These are phyloP conservation scores for Gastrophysa polygoni DNA, from an alignment of 2,888 invertebrate genomes.

Conservation along the genomic window DNA sequence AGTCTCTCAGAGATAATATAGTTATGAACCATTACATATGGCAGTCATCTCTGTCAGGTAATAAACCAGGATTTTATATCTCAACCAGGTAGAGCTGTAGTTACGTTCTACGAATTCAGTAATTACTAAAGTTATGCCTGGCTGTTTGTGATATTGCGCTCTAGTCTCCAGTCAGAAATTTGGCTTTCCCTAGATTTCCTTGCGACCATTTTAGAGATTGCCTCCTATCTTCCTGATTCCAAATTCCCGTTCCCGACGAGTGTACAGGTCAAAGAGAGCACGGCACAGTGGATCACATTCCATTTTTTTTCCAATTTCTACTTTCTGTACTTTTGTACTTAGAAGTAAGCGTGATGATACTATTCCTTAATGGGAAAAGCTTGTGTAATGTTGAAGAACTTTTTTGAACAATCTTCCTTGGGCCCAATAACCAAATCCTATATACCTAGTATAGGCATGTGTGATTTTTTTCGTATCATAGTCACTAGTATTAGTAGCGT, in stretches of 20 bases:
- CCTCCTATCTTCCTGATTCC: slow-evolving; percentile 25
- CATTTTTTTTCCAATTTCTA: slow-evolving; percentile 30
- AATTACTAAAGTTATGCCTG: no score
- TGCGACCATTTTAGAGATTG: slow-evolving; percentile 35
- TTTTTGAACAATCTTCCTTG: slow-evolving; percentile 60
- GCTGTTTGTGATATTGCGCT: neutral
- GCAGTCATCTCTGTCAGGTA: no score
- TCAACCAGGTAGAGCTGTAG: no score
- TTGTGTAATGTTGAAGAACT: slow-evolving; percentile 49
- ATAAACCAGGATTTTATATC: no score
- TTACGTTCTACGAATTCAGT: no score
- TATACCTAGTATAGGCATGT: slow-evolving; percentile 57
- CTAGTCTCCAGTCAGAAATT: neutral
- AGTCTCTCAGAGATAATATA: no score
- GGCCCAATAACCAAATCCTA: slow-evolving; percentile 59
- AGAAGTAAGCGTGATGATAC: slow-evolving; percentile 52
- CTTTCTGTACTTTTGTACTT: slow-evolving; percentile 48
- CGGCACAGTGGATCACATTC: slow-evolving; percentile 50
- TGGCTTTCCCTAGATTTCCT: slow-evolving; percentile 16
- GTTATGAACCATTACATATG: no score
- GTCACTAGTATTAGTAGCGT: slow-evolving; percentile 56
- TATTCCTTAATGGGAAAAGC: slow-evolving; percentile 49
- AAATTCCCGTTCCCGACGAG: slow-evolving; percentile 29
- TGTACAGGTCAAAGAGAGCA: slow-evolving; percentile 43
- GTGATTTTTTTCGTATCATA: slow-evolving; percentile 60